Evolutionary conservation across 2,113 vertebrate species (phyloP), one percentile per base, ranked within the genome.

Genomic region (cattle (Bos taurus)): DNA sequence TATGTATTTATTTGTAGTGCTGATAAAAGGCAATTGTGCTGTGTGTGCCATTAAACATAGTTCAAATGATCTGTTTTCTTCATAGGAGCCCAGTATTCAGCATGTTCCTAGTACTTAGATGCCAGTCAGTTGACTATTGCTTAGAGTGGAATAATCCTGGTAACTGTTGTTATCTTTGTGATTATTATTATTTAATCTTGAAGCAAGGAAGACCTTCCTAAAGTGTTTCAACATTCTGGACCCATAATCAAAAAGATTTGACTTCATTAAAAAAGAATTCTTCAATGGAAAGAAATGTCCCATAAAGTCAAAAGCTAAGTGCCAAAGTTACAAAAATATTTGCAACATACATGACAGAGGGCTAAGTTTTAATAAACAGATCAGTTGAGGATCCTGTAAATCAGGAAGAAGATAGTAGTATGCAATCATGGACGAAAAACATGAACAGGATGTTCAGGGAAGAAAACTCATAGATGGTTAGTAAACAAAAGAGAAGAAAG

Each of bases 221-320:
- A 96, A 96, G 94, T 82, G 12, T 84, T 87, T 84, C 28, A 82
- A 71, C 83, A 81, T 12, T 50, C 85, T 80, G n/a, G 92, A 84
- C 48, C 84, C 84, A 52, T 62, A 74, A 88, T 82, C 62, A 54
- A 87, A 94, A 94, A 91, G 30, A 80, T 64, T 56, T 94, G 54
- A 85, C 84, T 86, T 19, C 23, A 77, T 30, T 52, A 52, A 71
- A 94, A 52, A 85, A 90, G 77, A 83, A 81, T 67, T 92, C 60
- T 95, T 94, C 80, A 90, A 2, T 96, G 46, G 88, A 52, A 86
- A 87, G 71, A 91, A 85, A 95, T 90, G 78, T 90, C 80, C 83
- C 7, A 17, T 86, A n/a, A 87, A 67, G 36, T 91, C 57, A 64
- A 98, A 96, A 80, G 52, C n/a, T 46, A 85, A 81, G 82, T 94